Evolutionary conservation across 2,113 vertebrate species (phyloP).

Genomic region (Orientallactaga bullata): DNA sequence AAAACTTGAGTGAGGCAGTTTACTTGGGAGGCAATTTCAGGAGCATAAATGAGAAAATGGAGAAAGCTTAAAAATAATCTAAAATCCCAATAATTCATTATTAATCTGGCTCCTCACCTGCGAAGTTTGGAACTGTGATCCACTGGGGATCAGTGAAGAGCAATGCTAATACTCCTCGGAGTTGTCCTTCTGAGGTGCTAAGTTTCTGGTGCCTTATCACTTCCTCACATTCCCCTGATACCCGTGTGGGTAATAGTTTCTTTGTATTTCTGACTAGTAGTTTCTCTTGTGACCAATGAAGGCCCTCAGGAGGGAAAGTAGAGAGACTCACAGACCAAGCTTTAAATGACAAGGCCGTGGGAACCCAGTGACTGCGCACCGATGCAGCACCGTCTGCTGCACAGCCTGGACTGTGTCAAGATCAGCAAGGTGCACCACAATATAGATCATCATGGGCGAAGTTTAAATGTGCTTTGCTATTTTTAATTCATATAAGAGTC

Average conservation of each 20-base stretch:
- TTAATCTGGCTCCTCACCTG: background rate
- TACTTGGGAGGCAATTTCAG: background rate
- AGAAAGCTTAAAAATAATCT: background rate
- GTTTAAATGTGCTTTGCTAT: background rate
- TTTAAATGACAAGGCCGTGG: background rate
- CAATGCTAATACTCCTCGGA: background rate
- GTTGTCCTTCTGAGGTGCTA: background rate
- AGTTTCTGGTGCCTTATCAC: background rate
- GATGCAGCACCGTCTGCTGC: background rate
- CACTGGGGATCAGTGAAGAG: background rate
- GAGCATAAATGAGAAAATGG: background rate
- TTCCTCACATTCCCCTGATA: background rate
- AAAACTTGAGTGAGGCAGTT: background rate
- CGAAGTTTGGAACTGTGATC: background rate
- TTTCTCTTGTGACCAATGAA: background rate
- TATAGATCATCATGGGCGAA: too few relatives aligned
- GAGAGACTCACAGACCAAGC: background rate
- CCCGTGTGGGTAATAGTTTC: background rate
- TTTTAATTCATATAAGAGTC: background rate
- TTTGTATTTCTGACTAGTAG: background rate
- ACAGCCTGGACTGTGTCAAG: background rate
- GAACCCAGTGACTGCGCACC: background rate
- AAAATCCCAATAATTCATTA: background rate
- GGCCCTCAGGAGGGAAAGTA: background rate
- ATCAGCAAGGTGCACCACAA: background rate